Base-by-base conservation (phyloP, 2,113 vertebrate genomes). In the Phocoena sinus region DNA sequence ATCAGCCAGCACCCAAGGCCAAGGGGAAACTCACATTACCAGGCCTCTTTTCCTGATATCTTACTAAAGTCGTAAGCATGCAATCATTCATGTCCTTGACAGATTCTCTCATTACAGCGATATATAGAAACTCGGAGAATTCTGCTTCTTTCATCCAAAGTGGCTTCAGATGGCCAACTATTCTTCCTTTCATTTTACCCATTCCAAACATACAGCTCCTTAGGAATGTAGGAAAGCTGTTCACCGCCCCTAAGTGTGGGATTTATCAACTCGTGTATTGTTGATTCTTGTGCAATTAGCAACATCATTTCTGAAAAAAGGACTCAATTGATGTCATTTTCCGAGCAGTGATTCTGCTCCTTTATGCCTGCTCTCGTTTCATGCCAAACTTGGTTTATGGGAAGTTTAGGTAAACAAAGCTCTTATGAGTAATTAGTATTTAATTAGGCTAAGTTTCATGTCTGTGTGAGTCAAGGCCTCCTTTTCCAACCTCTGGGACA, bases 1-100 rank as follows among this genome's bases (percentile, higher is more conserved):
- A 0, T n/a, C 81, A 65, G 77, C 13, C 53, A 14, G 14, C 73
- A 79, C 67, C 41, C 5, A 6, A 10, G 44, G 31, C 25, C 65
- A 18, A 63, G n/a, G 73, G 50, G 77, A 33, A 58, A 36, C 31
- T 6, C 31, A 2, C 6, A 8, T 9, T 1, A 13, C 4, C 28
- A n/a, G 25, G 12, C 12, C n/a, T 21, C 6, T 17, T 33, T 56
- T 53, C 36, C 53, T 47, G 3, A 41, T 13, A 8, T 6, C 1
- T 60, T 9, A 31, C 33, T 25, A 18, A 53, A 26, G 3, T 7
- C 1, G 0, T 6, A 50, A 56, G 21, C 3, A 8, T 0, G 5
- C 38, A 10, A 13, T 14, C 11, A 4, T 50, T 21, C 25, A 33
- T 47, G 41, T 77, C 6, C 65, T 17, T 60, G 13, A 5, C 18